phyloP scores from a whole-genome alignment of 2,797 vertebrate genomes.

The Hephaestus fuliginosus region DNA sequence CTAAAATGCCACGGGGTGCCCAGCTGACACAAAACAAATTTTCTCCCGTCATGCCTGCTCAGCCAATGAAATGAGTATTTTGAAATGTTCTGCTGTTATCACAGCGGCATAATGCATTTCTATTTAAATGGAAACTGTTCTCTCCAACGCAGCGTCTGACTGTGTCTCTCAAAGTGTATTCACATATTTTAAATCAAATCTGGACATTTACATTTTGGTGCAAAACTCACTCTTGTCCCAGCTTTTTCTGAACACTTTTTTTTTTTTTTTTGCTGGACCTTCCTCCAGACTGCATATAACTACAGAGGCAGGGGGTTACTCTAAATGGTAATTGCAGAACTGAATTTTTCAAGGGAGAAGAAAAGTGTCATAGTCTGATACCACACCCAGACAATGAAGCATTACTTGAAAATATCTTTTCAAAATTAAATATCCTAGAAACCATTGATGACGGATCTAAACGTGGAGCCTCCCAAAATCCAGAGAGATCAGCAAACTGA shows the following conservation, averaged over 20 bases:
- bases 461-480: neutral
- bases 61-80: slow-evolving; percentile 60
- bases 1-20: slow-evolving; percentile 56
- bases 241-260: neutral
- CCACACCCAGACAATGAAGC: neutral
- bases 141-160: neutral
- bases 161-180: neutral
- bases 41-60: slow-evolving; percentile 41
- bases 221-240: neutral
- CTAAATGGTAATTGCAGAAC: neutral
- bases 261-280: neutral
- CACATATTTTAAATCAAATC: slow-evolving; percentile 24
- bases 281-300: neutral
- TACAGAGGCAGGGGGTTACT: slow-evolving; percentile 10
- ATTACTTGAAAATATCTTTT: neutral
- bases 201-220: slow-evolving; percentile 8
- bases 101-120: slow-evolving; percentile 39
- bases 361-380: slow-evolving; percentile 5
- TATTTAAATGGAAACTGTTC: slow-evolving; percentile 38
- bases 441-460: slow-evolving; percentile 5
- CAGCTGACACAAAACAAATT: slow-evolving; percentile 57
- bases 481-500: neutral
- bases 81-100: slow-evolving; percentile 47
- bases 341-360: neutral
- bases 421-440: slow-evolving; percentile 18